Evolutionary conservation across 2,888 invertebrate genomes (phyloP), one percentile per base, ranked within the genome.

Genomic region (Furcula furcula): DNA sequence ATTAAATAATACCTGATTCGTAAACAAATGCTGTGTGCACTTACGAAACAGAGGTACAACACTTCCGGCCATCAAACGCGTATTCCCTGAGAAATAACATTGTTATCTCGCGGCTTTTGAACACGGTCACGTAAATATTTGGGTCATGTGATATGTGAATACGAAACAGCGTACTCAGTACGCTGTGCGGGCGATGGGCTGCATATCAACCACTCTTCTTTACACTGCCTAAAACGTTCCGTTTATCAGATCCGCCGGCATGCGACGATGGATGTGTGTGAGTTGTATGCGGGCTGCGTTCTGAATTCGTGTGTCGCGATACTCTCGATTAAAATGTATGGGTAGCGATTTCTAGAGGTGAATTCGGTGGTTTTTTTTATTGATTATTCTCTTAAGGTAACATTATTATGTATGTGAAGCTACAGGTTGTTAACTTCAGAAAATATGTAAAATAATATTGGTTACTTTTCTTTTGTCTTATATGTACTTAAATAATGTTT

Each of bases 91-190:
- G 44, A 50, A 55, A 45, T 40, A 42, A 41, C 12, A 20, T 27
- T 31, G 41, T 42, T 49, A 50, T 42, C 27, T 44, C 36, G 40
- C 33, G 34, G 30, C n/a, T 35, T 44, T 50, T 44, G 12, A 42
- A 44, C 21, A 28, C 43, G 31, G 45, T 47, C 44, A 46, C 58
- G 46, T 46, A 48, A 42, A 32, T 36, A 58, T 51, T 36, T 58
- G 48, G 55, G 59, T 50, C 55, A 45, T 23, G 31, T 47, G 40
- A 46, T 49, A 43, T 47, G 39, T 32, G 38, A 40, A 45, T 57
- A 46, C 36, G 40, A 36, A 44, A 26, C 15, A 11, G 13, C 26
- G 10, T 11, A 13, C 13, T 13, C 19, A 23, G 7, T 9, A 26
- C 22, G 15, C 30, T 25, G 31, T 33, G 28, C 25, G 45, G n/a